Percentiles rank a stretch among this genome's conserved stretches.
phyloP scores from a whole-genome alignment of 2,888 invertebrate genomes.

The Brachycybe producta region DNA sequence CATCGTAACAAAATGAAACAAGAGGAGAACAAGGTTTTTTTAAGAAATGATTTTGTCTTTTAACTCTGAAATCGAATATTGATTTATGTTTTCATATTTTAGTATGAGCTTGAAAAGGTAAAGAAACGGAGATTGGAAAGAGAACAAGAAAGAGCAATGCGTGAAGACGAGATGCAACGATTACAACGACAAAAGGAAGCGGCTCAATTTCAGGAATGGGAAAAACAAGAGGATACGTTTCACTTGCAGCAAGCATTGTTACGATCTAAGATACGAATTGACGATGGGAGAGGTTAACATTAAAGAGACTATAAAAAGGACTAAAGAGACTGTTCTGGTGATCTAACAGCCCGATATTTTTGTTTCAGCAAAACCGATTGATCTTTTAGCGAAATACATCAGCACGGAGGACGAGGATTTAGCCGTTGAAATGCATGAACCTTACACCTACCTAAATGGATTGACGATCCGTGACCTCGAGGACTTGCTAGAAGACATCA shows the following conservation, averaged over 20 bases:
- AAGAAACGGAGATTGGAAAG: conserved; percentile 80
- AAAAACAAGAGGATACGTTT: conserved; percentile 90
- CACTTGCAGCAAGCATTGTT: conserved; percentile 85
- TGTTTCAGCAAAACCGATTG: conserved; percentile 78
- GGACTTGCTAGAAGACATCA: conserved; percentile 90
- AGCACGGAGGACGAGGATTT: conserved; percentile 78
- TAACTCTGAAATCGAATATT: neutral
- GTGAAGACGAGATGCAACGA: conserved; percentile 69
- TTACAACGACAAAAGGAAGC: conserved; percentile 80
- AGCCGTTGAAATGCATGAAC: conserved; percentile 95
- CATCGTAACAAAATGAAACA: conserved; percentile 70
- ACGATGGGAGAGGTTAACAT: conserved; percentile 61
- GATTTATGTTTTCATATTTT: neutral
- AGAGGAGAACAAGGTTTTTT: conserved; percentile 59
- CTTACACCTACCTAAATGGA: conserved; percentile 87
- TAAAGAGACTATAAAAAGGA: neutral
- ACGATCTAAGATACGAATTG: conserved; percentile 85
- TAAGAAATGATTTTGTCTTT: neutral
- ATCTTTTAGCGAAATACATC: conserved; percentile 90
- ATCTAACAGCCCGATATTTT: neutral
- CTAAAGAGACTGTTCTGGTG: neutral
- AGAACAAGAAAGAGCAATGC: conserved; percentile 67
- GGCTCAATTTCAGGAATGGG: conserved; percentile 85
- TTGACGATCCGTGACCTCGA: conserved; percentile 80
- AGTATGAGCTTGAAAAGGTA: conserved; percentile 78